Conservation (phyloP, 2,888 invertebrate genomes). For the Cataglyphis albicans region DNA sequence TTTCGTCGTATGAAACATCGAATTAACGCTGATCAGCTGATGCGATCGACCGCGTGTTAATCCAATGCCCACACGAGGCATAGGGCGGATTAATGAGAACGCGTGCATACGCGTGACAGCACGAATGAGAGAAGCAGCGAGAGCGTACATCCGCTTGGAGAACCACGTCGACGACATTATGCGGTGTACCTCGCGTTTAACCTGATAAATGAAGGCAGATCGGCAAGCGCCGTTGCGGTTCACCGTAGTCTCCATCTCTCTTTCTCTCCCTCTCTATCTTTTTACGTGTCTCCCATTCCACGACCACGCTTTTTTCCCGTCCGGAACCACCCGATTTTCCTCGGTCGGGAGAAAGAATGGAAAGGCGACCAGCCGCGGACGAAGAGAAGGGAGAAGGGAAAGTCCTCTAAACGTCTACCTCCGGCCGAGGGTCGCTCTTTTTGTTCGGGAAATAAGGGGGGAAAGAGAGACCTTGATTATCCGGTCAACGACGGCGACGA, state of each 20-base stretch:
- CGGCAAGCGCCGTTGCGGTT: constrained; percentile 56
- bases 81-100: not conserved
- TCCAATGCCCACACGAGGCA: constrained; percentile 25
- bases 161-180: constrained; percentile 72
- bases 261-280: not conserved
- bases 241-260: constrained; percentile 11
- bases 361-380: not conserved
- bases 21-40: constrained; percentile 36
- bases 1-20: constrained; percentile 6
- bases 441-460: constrained; percentile 45
- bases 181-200: constrained; percentile 72
- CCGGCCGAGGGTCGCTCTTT: constrained; percentile 40
- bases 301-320: constrained; percentile 29
- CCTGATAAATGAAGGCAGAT: constrained; percentile 72
- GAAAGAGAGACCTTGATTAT: constrained; percentile 45
- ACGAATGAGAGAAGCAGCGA: constrained; percentile 39
- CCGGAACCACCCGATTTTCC: constrained; percentile 57
- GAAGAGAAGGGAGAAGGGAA: not conserved
- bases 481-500: constrained; percentile 33
- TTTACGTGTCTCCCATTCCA: not conserved
- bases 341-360: constrained; percentile 29
- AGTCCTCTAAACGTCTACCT: constrained; percentile 40
- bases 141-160: constrained; percentile 55
- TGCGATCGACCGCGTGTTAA: constrained; percentile 54
- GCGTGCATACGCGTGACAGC: constrained; percentile 37